A percentile compares a stretch with the other conserved stretches of the same genome.
Evolutionary conservation across 2,797 vertebrate species (phyloP).

Genomic region (Setipinna tenuifilis): DNA sequence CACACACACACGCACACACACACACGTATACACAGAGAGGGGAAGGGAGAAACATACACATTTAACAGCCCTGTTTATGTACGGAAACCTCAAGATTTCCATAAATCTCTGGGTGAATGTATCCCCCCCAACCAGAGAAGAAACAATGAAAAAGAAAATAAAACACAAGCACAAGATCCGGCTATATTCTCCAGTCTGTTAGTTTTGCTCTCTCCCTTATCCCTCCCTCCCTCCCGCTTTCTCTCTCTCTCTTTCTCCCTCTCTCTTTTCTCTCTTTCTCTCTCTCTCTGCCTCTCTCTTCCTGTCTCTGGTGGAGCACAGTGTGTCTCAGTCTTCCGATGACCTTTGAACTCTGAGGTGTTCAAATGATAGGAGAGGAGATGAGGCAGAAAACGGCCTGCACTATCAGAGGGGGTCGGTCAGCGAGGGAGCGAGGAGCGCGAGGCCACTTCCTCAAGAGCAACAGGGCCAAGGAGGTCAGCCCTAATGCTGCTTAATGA

Average conservation of each 20-base stretch:
- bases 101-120: constrained; percentile 21
- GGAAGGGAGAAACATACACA: not conserved
- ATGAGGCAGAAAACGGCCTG: constrained; percentile 58
- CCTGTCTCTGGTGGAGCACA: not conserved
- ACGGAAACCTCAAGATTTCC: constrained; percentile 7
- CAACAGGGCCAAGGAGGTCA: constrained; percentile 39
- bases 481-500: constrained; percentile 22
- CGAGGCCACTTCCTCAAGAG: not conserved
- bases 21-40: not conserved
- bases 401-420: constrained; percentile 41
- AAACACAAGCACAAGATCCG: not conserved
- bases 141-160: not conserved
- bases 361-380: constrained; percentile 52
- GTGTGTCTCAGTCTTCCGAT: constrained; percentile 28
- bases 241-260: not conserved
- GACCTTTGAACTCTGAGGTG: constrained; percentile 52
- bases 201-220: not conserved
- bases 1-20: not conserved
- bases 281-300: not conserved
- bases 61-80: constrained; percentile 13
- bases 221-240: not conserved
- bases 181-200: not conserved
- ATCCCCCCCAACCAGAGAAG: not conserved
- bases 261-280: not conserved
- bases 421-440: not conserved